Conservation (phyloP, 2,113 vertebrate species). For the Rhineura floridana region DNA sequence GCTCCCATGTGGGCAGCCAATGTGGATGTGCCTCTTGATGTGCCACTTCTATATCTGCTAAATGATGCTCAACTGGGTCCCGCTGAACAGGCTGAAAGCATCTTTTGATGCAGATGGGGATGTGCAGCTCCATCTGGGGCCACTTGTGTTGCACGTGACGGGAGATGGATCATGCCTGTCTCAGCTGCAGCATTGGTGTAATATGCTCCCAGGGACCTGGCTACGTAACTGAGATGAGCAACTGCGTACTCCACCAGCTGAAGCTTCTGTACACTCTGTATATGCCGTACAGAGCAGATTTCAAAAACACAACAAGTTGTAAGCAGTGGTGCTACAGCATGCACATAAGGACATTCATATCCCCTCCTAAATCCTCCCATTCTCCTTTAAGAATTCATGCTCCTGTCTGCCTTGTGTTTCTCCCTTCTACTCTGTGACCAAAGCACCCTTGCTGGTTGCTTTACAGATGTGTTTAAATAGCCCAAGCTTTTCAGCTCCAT, state of each 20-base stretch:
- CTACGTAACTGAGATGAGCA: not conserved
- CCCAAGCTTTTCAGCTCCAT: not conserved
- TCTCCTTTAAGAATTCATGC: not conserved
- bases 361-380: not conserved
- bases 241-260: not conserved
- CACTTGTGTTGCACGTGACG: not conserved
- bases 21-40: not conserved
- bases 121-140: not conserved
- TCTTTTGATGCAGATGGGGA: not conserved
- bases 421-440: not conserved
- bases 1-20: not conserved
- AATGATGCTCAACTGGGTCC: not conserved
- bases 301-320: not conserved
- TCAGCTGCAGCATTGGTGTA: not conserved
- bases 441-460: not conserved
- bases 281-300: not conserved
- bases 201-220: not conserved
- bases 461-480: not conserved
- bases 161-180: not conserved
- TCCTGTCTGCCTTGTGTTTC: not conserved
- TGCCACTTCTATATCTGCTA: not conserved
- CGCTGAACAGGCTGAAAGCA: not conserved
- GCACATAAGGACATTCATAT: not conserved
- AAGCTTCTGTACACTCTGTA: not conserved
- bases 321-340: not conserved